Conservation (phyloP, 2,888 invertebrate species). For the Cephalotes varians region DNA sequence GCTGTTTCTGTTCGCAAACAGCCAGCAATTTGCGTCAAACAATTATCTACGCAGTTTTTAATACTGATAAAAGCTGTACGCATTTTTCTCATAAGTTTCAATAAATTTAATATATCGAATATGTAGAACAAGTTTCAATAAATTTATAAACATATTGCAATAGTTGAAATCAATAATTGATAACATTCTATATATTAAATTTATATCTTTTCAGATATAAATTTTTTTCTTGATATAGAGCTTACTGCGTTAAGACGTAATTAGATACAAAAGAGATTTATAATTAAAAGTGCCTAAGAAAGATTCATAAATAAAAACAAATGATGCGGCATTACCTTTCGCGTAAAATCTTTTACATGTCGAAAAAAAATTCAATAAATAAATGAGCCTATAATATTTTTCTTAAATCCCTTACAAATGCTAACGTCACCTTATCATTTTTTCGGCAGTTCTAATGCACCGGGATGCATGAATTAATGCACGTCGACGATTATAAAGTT, state of each 20-base stretch:
- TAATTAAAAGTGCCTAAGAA: background rate
- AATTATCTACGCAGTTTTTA: slow-evolving; percentile 4
- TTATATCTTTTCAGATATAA: background rate
- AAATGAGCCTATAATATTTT: background rate
- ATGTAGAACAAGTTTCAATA: no score
- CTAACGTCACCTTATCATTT: background rate
- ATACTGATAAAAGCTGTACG: background rate
- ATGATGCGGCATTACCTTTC: background rate
- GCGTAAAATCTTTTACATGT: background rate
- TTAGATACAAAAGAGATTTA: background rate
- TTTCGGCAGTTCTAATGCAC: background rate
- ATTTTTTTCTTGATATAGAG: background rate
- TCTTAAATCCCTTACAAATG: background rate
- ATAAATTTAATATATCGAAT: no score
- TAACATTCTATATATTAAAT: background rate
- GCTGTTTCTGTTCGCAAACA: background rate
- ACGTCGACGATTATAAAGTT: slow-evolving; percentile 37
- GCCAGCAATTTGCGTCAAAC: background rate
- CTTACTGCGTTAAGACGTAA: background rate
- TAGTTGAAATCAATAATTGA: background rate
- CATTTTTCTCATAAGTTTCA: slow-evolving; percentile 2
- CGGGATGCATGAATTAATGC: slow-evolving; percentile 14
- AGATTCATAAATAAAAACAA: background rate
- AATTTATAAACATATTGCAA: background rate
- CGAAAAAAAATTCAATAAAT: background rate